Evolutionary conservation across 2,888 invertebrate species (phyloP).

Genomic region (Smittia aterrima): DNA sequence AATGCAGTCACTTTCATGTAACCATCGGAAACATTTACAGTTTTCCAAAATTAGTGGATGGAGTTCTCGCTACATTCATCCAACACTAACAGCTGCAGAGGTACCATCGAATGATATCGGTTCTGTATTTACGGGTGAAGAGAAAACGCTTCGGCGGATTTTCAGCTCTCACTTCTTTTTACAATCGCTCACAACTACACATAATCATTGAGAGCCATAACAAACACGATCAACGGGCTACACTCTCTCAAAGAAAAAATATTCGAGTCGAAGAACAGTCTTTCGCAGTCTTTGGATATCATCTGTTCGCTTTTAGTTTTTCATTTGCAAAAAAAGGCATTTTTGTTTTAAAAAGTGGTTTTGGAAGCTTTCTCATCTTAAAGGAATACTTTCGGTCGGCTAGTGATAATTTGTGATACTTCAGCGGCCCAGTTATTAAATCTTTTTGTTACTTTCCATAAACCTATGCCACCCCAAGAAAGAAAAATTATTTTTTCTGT

Average conservation of each 20-base stretch:
- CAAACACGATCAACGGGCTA: background rate
- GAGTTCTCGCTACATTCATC: background rate
- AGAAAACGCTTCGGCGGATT: background rate
- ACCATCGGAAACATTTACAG: background rate
- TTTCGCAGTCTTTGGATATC: conserved; percentile 34
- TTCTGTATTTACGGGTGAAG: background rate
- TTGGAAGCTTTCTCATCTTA: background rate
- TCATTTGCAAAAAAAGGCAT: conserved; percentile 22
- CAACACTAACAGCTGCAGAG: background rate
- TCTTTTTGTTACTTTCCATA: too few species aligned
- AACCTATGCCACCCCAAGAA: background rate
- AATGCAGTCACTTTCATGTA: background rate
- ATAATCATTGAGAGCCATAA: background rate
- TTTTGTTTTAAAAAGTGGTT: conserved; percentile 28
- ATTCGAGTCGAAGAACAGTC: background rate
- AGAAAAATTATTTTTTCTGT: background rate
- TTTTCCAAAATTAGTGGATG: conserved; percentile 2
- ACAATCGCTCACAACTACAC: background rate
- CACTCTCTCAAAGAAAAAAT: background rate
- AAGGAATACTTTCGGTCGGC: background rate
- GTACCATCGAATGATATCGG: background rate
- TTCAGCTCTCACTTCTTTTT: background rate
- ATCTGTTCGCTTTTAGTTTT: conserved; percentile 35
- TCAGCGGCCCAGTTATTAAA: background rate
- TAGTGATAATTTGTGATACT: conserved; percentile 1